Base-by-base conservation (phyloP, 2,797 vertebrate species). In the Halcyon leucocephala region DNA sequence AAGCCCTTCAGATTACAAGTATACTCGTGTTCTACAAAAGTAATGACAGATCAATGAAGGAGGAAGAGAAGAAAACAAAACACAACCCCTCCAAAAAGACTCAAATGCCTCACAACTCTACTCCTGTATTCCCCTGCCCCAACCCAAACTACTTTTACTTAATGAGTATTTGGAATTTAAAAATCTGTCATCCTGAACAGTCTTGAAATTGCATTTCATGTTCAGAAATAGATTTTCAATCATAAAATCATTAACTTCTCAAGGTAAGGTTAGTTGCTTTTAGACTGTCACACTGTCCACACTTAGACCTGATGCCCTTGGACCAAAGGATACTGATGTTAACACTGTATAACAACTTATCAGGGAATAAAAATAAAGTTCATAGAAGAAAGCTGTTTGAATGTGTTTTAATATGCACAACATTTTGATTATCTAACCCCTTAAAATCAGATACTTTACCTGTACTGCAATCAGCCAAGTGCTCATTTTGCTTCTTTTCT, bases 1-100 rank as follows among this genome's bases (percentile, higher is more conserved):
- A 98, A 98, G 60, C 93, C 97, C 89, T 97, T 96, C 82, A 98
- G 94, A 73, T 95, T 90, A 76, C 85, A 98, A 14, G 69, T 89
- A 35, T 83, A 93, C 24, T 94, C 96, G 77, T 77, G 73, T 82
- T 70, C 97, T 98, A 83, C n/a, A 91, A 95, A 93, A 96, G 60
- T 11, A 6, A 86, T 67, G 74, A 21, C 24, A 13, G 77, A 72
- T 24, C 33, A 69, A 5, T 57, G 31, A 62, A 74, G 4, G 12
- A 83, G 5, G 6, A 52, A 65, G 9, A 7, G 35, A 29, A 58
- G 7, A 33, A 35, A 31, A 12, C 0, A 2, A 72, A 42, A 52
- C 48, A 21, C 12, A 16, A 66, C 4, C 6, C 49, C 42, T 22
- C 19, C 55, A 22, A 25, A 81, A 44, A 4, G 1, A 55, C 6